Conservation (phyloP, 2,797 vertebrate species). For the Pseudomugil gertrudae region DNA sequence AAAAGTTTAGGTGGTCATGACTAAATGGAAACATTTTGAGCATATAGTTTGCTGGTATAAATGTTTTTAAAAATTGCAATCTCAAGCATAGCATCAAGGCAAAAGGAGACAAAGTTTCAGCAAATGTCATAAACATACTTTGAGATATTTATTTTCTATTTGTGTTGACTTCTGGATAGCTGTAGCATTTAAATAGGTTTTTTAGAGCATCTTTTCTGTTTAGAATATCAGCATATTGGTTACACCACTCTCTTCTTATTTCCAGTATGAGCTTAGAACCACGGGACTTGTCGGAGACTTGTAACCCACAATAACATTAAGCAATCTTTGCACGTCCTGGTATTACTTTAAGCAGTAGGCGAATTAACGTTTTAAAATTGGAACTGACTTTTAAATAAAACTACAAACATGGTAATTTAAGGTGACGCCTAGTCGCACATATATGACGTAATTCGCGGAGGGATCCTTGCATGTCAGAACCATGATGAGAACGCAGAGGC, state of each 20-base stretch:
- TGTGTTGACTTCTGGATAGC: neutral
- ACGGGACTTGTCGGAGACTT: neutral
- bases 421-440: constrained; percentile 63
- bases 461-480: constrained; percentile 76
- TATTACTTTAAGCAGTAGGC: neutral
- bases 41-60: neutral
- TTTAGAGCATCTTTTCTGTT: neutral
- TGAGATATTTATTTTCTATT: neutral
- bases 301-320: neutral
- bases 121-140: no score
- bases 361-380: neutral
- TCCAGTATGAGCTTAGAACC: neutral
- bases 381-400: constrained; percentile 24
- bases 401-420: constrained; percentile 67
- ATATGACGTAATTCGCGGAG: constrained; percentile 79
- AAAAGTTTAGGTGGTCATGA: neutral
- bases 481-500: constrained; percentile 67
- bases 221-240: neutral
- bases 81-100: neutral
- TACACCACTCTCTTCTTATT: neutral
- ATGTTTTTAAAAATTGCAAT: neutral
- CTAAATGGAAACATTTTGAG: neutral
- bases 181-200: neutral
- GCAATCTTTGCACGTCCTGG: neutral
- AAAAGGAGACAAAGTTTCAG: no score